Evolutionary conservation across 1,140 invertebrate genomes (phyloP), one percentile per base, ranked within the genome.

Genomic region (Patella vulgata): DNA sequence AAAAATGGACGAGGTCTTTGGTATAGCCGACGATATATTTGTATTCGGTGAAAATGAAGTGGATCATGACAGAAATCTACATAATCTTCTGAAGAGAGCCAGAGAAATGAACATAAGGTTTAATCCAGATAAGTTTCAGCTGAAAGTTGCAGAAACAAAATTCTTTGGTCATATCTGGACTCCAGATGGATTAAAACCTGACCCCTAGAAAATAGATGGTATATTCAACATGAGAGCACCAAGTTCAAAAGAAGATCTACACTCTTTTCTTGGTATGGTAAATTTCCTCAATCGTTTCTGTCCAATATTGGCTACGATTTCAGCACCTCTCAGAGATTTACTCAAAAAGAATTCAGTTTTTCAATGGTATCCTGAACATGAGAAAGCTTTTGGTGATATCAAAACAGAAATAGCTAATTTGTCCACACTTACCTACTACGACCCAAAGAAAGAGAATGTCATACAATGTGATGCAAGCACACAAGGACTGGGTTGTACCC

Each of bases 181-280:
- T 9, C 28, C 36, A 27, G 27, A 60, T 14, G 70, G 66, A 25
- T n/a, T 68, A 6, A 64, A 65, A 30, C 61, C 61, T 23, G 82
- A 84, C 61, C 75, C 74, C 6, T 62, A 68, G 1, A 85, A 85
- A 59, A 64, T 86, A 2, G 55, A 71, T 21, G 80, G 77, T n/a
- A 80, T 86, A 3, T 6, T 9, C 12, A 33, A 50, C 11, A 61
- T 70, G 51, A 30, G 19, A 44, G 19, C 14, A 3, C 70, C 70
- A 25, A 50, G 11, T 21, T 33, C 57, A n/a, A 54, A 47, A 52
- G 54, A 51, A 31, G 56, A 63, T 48, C 23, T 74, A 11, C 50
- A 65, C 33, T 53, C 53, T 1, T 53, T 75, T 17, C 59, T 75
- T 14, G 73, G 69, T 43, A 68, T 71, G 64, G 39, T 69, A 12